Conservation (phyloP, 2,113 vertebrate genomes). For the Vireo altiloquus region DNA sequence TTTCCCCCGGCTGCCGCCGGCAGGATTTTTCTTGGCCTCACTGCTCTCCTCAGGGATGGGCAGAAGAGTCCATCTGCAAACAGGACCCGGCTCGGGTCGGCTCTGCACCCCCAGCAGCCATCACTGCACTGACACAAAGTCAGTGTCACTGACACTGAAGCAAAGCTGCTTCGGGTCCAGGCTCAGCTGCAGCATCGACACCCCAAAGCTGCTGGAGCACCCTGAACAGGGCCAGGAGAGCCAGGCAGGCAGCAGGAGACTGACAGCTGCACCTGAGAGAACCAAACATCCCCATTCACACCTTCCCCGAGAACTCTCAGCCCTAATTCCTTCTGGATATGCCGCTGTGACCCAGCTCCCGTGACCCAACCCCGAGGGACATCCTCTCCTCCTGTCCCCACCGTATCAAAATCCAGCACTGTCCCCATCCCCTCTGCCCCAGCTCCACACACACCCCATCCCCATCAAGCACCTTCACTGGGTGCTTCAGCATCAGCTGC, state of each 20-base stretch:
- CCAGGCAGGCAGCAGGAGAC: neutral
- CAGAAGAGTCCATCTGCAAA: neutral
- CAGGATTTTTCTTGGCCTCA: neutral
- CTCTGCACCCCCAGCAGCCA: fast-evolving
- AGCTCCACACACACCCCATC: fast-evolving
- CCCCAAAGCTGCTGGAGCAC: neutral
- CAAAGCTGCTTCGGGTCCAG: neutral
- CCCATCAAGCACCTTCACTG: fast-evolving
- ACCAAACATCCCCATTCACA: fast-evolving
- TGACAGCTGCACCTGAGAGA: fast-evolving
- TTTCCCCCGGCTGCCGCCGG: fast-evolving
- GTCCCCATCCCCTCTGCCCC: neutral
- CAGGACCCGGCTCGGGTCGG: neutral
- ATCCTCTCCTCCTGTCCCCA: neutral
- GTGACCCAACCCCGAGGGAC: fast-evolving
- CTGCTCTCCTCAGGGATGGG: fast-evolving
- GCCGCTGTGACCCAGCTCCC: fast-evolving
- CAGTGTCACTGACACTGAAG: too few species aligned
- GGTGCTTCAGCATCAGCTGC: neutral
- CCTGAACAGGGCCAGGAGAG: fast-evolving
- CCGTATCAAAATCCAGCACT: fast-evolving
- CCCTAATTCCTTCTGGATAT: fast-evolving
- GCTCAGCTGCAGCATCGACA: neutral
- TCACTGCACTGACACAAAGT: neutral
- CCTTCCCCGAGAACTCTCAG: neutral